Percentiles rank a stretch among this genome's conserved stretches.
Conservation (phyloP, 2,113 vertebrate species). For the Brienomyrus brachyistius region DNA sequence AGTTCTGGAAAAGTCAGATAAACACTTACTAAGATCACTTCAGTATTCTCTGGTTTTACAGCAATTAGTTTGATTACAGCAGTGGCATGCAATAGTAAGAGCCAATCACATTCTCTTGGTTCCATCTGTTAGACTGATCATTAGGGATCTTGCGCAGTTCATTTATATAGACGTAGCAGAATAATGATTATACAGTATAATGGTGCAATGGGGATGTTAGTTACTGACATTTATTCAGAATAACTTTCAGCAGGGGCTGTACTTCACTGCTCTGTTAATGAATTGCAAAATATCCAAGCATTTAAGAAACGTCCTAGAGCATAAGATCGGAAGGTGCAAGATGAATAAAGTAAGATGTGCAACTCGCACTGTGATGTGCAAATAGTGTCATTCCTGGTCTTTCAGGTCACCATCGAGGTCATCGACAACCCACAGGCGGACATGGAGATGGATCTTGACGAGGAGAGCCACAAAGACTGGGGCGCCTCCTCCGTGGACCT, state of each 20-base stretch:
- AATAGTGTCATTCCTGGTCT: not conserved
- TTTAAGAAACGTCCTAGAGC: not conserved
- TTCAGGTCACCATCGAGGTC: constrained; percentile 80
- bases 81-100: not conserved
- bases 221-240: not conserved
- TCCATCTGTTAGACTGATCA: not conserved
- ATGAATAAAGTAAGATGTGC: not conserved
- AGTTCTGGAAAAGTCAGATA: not conserved
- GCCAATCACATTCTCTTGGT: not conserved
- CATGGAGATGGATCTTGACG: constrained; percentile 76
- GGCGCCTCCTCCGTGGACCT: constrained; percentile 65
- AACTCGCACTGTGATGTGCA: not conserved
- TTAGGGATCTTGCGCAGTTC: not conserved
- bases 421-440: constrained; percentile 77
- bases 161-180: not conserved
- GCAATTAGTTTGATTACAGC: not conserved
- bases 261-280: not conserved
- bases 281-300: not conserved
- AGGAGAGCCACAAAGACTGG: constrained; percentile 67
- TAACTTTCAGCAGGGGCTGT: not conserved
- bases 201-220: not conserved
- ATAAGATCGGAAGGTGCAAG: not conserved
- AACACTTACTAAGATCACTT: not conserved
- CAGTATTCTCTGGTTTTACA: not conserved
- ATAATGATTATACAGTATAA: not conserved